These are phyloP conservation scores for Okapia johnstoni DNA, from an alignment of 2,113 vertebrate genomes.

Conservation along the genomic window DNA sequence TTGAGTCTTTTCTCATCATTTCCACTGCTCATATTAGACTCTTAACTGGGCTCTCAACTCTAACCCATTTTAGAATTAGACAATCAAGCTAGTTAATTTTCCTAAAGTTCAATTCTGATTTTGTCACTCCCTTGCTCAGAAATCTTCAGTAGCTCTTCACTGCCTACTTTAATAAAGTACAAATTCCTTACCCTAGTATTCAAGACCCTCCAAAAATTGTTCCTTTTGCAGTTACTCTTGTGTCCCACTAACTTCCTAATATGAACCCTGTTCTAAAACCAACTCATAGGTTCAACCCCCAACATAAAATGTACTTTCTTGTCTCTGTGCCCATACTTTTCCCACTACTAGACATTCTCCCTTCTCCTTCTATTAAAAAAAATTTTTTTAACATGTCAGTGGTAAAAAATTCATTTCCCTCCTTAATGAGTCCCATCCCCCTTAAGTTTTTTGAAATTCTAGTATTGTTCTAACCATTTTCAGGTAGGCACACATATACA, in stretches of 20 bases:
- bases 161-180: not conserved
- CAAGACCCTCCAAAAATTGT: not conserved
- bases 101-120: not conserved
- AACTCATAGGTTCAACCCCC: not conserved
- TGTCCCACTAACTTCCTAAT: not conserved
- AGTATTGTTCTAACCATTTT: conserved; percentile 12
- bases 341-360: not conserved
- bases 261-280: not conserved
- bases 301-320: not conserved
- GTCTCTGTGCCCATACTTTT: not conserved
- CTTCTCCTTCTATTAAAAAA: not conserved
- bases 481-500: not conserved
- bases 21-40: not conserved
- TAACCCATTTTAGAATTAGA: conserved; percentile 11
- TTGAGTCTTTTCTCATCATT: conserved; percentile 6
- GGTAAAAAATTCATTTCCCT: not conserved
- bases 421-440: not conserved
- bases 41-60: not conserved
- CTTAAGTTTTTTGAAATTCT: conserved; percentile 1
- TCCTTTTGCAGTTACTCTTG: not conserved
- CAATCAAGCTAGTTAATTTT: conserved; percentile 3
- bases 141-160: not conserved
- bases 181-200: not conserved
- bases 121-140: conserved; percentile 11
- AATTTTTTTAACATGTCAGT: not conserved